phyloP scores from a whole-genome alignment of 2,113 vertebrate species.

The Paratilapia polleni region DNA sequence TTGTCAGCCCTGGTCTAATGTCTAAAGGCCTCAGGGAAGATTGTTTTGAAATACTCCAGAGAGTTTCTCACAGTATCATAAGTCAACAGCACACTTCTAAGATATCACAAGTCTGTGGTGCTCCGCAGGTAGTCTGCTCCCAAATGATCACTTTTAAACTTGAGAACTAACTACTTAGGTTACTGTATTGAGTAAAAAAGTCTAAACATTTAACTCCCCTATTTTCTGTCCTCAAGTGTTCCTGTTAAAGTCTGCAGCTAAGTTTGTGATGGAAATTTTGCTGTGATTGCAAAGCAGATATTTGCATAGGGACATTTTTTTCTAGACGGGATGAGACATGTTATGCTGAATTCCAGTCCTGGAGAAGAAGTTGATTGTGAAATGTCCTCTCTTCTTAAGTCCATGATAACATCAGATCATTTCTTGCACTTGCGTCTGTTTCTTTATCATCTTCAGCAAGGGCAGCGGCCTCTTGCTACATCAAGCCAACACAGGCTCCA shows the following conservation, averaged over 20 bases:
- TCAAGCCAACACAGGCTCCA: slow-evolving; percentile 41
- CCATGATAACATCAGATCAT: slow-evolving; percentile 45
- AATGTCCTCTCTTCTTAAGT: slow-evolving; percentile 9
- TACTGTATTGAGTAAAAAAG: no score
- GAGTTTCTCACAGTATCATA: not conserved
- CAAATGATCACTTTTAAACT: not conserved
- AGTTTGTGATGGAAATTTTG: slow-evolving; percentile 6
- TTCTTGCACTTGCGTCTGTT: slow-evolving; percentile 24
- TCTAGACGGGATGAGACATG: slow-evolving; percentile 29
- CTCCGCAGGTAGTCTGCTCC: not conserved
- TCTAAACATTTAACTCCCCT: no score
- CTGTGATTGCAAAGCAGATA: slow-evolving; percentile 21
- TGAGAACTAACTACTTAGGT: not conserved
- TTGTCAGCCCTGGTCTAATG: not conserved
- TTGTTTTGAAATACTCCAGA: not conserved
- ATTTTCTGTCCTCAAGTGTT: not conserved
- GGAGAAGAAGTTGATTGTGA: slow-evolving; percentile 40
- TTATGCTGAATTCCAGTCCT: slow-evolving; percentile 41
- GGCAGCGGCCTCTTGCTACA: not conserved
- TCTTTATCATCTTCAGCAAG: slow-evolving; percentile 5
- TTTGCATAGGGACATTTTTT: slow-evolving; percentile 33
- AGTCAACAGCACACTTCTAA: not conserved
- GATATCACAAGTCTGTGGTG: not conserved
- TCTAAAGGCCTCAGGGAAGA: not conserved
- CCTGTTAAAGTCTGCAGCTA: not conserved